Evolutionary conservation across 1,140 invertebrate species (phyloP), one percentile per base, ranked within the genome.

Genomic region (Mylabris phalerata): DNA sequence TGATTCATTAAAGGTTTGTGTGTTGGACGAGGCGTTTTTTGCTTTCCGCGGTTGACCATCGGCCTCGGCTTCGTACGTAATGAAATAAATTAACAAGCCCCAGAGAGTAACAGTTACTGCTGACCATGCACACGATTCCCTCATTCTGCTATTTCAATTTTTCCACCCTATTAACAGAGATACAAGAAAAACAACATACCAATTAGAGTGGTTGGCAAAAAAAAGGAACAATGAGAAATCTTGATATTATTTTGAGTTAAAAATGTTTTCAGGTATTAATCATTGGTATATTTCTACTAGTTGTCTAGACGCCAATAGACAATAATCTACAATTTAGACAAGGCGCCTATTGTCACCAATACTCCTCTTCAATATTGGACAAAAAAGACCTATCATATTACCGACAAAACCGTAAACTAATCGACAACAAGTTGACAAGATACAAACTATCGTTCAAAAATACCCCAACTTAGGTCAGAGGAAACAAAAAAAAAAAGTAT

Each of bases 1-100:
- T 58, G 58, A 65, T 65, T 65, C 61, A 60, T 62, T 58, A 58
- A 49, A 58, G 56, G 48, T 58, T 58, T 58, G 56, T 58, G 56
- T 58, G 49, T 58, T 58, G 50, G 50, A 58, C 56, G 56, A 58
- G 50, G 38, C 48, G 56, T 58, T 58, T 58, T 58, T 58, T 54
- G 56, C 48, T 46, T 32, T 45, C 56, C 47, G 56, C 42, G 56
- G 48, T 58, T 58, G 50, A 58, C 48, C 56, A 42, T 44, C 49
- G 49, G 32, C 32, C 32, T 32, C 56, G 47, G 45, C 44, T 58
- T 49, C 25, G 48, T 58, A 58, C 45, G 48, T 48, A 58, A 58
- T 58, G 56, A 58, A 58, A 32, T 32, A 32, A 32, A 58, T 58
- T 58, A 58, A 58, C 48, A 58, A 58, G 49, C 56, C 47, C 46